phyloP scores from a whole-genome alignment of 2,888 invertebrate species.

The Tricholauxania praeusta region DNA sequence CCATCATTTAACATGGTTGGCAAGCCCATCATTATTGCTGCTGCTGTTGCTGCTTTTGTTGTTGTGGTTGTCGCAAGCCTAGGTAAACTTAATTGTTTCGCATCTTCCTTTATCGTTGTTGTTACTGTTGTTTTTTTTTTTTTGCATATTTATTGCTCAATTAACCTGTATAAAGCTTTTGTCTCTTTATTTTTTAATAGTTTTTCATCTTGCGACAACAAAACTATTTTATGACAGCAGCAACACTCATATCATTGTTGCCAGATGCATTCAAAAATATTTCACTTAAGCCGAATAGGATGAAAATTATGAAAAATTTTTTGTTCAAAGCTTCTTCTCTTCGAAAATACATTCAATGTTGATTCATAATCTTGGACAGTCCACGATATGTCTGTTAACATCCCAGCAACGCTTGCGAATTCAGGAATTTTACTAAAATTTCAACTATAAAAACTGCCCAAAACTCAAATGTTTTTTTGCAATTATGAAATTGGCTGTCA shows the following conservation, averaged over 20 bases:
- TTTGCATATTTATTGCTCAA: slow-evolving; percentile 25
- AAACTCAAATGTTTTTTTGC: too few relatives aligned
- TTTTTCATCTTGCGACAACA: slow-evolving; percentile 7
- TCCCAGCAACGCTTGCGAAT: too few relatives aligned
- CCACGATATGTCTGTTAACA: too few relatives aligned
- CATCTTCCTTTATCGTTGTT: background rate
- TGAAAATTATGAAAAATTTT: too few relatives aligned
- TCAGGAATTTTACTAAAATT: too few relatives aligned
- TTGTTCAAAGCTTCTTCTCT: too few relatives aligned
- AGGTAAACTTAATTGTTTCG: slow-evolving; percentile 17
- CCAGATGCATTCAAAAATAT: too few relatives aligned
- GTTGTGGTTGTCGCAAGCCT: slow-evolving; percentile 14
- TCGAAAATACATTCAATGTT: too few relatives aligned
- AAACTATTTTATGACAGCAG: background rate
- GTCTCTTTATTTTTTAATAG: background rate
- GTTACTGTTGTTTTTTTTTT: background rate
- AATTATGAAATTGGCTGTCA: too few relatives aligned
- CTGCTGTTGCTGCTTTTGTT: background rate
- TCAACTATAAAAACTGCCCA: too few relatives aligned
- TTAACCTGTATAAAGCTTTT: slow-evolving; percentile 30
- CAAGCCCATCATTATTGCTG: background rate
- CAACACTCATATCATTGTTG: background rate
- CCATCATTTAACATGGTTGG: background rate
- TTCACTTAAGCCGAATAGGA: too few relatives aligned
- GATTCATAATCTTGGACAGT: too few relatives aligned